Evolutionary conservation across 2,888 invertebrate genomes (phyloP), one percentile per base, ranked within the genome.

Genomic region (Epistrophe grossulariae): DNA sequence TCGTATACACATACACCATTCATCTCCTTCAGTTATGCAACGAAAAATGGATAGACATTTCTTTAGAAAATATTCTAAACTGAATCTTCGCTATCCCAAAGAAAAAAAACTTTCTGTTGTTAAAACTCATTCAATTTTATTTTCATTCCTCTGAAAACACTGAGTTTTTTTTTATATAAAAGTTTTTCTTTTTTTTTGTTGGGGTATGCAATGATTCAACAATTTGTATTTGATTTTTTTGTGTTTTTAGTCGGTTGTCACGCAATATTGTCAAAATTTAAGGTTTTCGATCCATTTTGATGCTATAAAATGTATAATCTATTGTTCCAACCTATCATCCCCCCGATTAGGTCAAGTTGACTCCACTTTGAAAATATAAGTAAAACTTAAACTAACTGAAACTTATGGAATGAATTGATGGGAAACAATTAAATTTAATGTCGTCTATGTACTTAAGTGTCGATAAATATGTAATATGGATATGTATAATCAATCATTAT

Each of bases 341-440:
- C 66, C 28, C 28, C 6, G 8, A 28, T 6, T 13, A 40, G 40
- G 19, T 31, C 28, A 48, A 66, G 13, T 31, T 45, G 4, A 48
- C 5, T 17, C 7, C 8, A 24, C 31, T 66, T n/a, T 48, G 48
- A 62, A 43, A 43, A 28, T 15, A n/a, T 62, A n/a, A 64, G 15
- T 48, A 40, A 31, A 52, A 31, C 70, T 70, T 24, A 52, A 70
- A 38, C 15, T 15, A 76, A 72, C 19, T 38, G 24, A 77, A 77
- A 60, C 77, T 59, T 74, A 70, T 79, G 62, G 74, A 82, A 81
- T 68, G 59, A 74, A 79, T 79, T 82, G 71, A 87, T 83, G 87
- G 87, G 87, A 83, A 83, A 87, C 82, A 87, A 87, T 83, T 87
- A 64, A 85, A 83, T 64, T 79, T 79, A 83, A 66, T 83, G 72